Conservation (phyloP, 2,113 vertebrate species). For the Lucifuga dentata region DNA sequence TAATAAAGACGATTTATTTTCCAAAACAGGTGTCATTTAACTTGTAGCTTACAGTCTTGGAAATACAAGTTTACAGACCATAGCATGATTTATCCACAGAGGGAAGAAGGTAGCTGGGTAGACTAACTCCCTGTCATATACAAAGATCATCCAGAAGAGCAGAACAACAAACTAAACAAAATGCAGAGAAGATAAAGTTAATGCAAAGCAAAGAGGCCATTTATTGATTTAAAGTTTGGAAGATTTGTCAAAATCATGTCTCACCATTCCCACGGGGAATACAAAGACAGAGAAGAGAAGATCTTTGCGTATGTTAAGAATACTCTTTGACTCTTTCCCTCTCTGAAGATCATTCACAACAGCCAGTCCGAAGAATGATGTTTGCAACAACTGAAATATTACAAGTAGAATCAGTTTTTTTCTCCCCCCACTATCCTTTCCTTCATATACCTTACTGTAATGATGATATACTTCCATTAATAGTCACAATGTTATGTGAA, state of each 20-base stretch:
- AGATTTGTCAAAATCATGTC: slow-evolving; percentile 3
- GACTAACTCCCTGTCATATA: slow-evolving; percentile 88
- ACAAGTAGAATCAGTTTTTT: slow-evolving; percentile 4
- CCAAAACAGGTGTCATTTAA: not conserved
- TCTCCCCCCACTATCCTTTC: not conserved
- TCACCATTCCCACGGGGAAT: slow-evolving; percentile 83
- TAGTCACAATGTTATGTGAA: no score
- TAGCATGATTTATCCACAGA: slow-evolving; percentile 89
- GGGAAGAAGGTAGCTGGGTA: slow-evolving; percentile 88
- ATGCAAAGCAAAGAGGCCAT: not conserved
- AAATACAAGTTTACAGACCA: slow-evolving; percentile 82
- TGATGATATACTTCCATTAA: not conserved
- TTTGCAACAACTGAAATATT: slow-evolving; percentile 78
- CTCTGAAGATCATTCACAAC: slow-evolving; percentile 70
- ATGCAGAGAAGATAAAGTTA: slow-evolving; percentile 36
- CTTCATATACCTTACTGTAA: not conserved
- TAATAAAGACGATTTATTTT: not conserved
- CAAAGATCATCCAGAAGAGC: slow-evolving; percentile 88
- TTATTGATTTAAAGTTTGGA: not conserved
- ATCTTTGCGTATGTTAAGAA: slow-evolving; percentile 70
- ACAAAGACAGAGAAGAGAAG: slow-evolving; percentile 79
- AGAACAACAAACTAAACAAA: slow-evolving; percentile 85
- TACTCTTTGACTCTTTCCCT: slow-evolving; percentile 24
- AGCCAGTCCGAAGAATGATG: slow-evolving; percentile 77
- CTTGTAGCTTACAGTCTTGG: not conserved